Conservation (phyloP, 2,113 vertebrate species). For the Ciconia maguari region DNA sequence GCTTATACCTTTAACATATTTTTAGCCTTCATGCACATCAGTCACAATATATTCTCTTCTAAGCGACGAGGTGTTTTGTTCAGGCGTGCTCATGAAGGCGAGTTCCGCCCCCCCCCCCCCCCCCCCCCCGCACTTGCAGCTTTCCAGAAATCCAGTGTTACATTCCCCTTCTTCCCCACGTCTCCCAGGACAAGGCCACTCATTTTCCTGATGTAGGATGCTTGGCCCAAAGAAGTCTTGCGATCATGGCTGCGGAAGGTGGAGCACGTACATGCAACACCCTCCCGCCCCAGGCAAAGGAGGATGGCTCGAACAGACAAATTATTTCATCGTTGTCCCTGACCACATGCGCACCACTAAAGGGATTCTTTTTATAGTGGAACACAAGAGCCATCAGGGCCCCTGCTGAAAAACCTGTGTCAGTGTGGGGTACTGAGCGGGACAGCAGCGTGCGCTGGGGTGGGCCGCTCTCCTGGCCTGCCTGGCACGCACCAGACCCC, state of each 20-base stretch:
- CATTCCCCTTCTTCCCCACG: not conserved
- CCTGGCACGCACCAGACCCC: fast-evolving
- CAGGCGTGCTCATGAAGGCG: fast-evolving
- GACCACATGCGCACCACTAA: no score
- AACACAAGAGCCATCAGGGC: not conserved
- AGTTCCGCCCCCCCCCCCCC: no score
- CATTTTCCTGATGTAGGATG: not conserved
- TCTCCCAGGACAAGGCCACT: not conserved
- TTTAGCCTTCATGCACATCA: not conserved
- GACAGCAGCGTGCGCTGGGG: not conserved
- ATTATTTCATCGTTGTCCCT: not conserved
- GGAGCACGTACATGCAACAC: not conserved
- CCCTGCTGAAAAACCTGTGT: not conserved
- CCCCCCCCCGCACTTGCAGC: fast-evolving
- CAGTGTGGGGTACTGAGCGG: not conserved
- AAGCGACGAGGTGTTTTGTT: not conserved
- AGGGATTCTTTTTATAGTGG: no score
- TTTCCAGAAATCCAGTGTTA: not conserved
- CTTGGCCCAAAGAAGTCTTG: not conserved
- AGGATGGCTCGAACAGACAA: no score
- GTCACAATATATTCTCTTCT: not conserved
- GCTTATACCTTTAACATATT: not conserved
- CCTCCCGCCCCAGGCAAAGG: not conserved
- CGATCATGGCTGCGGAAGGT: not conserved
- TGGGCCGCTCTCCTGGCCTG: not conserved